phyloP scores from a whole-genome alignment of 2,113 vertebrate species.

The Platichthys stellatus region DNA sequence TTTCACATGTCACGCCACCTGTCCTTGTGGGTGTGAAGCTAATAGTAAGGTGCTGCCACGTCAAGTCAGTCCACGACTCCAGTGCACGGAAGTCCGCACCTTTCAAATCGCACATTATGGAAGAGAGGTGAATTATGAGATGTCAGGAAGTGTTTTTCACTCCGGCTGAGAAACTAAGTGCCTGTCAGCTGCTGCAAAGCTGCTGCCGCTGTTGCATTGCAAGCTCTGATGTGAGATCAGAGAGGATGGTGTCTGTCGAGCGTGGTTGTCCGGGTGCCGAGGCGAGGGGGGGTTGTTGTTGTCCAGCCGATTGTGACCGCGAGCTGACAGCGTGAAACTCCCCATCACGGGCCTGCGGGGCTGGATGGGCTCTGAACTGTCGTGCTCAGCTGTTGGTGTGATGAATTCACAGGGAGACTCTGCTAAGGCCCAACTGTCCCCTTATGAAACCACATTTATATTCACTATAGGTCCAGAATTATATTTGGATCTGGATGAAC shows the following conservation, averaged over 20 bases:
- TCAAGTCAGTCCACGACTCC: not conserved
- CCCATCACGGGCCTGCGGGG: conserved; percentile 36
- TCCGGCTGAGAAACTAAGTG: not conserved
- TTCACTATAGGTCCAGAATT: too few relatives aligned
- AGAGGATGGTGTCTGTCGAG: conserved; percentile 54
- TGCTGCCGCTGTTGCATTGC: conserved; percentile 1
- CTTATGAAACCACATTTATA: too few relatives aligned
- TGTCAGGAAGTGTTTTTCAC: conserved; percentile 31
- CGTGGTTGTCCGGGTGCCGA: conserved; percentile 17
- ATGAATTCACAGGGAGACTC: conserved; percentile 8
- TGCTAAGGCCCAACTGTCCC: too few relatives aligned
- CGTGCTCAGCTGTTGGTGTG: conserved; percentile 28
- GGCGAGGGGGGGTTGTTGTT: conserved; percentile 34
- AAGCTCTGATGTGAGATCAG: conserved; percentile 63
- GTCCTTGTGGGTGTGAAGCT: not conserved
- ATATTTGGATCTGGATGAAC: too few relatives aligned
- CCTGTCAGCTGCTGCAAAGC: conserved; percentile 20
- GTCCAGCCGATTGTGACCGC: conserved; percentile 53
- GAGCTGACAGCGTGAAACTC: conserved; percentile 60
- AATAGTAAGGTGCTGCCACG: not conserved
- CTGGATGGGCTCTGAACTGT: conserved; percentile 32
- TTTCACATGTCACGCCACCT: not conserved
- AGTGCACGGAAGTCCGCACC: not conserved
- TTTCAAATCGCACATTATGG: not conserved
- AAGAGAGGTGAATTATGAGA: conserved; percentile 8